Evolutionary conservation across 1,140 invertebrate species (phyloP).

Genomic region (Sitophilus oryzae): DNA sequence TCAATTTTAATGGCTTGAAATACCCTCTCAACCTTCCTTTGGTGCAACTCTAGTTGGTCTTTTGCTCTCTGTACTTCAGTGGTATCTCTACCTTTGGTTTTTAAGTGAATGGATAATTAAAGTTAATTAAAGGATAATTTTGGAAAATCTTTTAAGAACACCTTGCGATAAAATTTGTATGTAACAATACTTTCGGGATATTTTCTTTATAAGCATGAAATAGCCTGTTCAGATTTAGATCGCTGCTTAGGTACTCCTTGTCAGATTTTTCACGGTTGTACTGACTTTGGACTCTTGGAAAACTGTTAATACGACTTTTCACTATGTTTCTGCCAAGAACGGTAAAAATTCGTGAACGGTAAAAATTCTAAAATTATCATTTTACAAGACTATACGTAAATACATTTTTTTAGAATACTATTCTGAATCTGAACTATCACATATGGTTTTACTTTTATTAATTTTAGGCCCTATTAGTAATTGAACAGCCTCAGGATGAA

Average conservation of each 20-base stretch:
- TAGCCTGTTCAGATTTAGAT: constrained; percentile 2
- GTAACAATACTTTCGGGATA: neutral
- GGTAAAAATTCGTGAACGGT: too few relatives aligned
- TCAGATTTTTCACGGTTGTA: constrained; percentile 4
- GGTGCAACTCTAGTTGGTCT: neutral
- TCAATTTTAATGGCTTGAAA: constrained; percentile 5
- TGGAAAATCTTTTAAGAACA: constrained; percentile 10
- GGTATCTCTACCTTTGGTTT: constrained; percentile 1
- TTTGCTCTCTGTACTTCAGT: constrained; percentile 1
- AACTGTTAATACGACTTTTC: too few relatives aligned
- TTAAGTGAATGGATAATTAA: neutral
- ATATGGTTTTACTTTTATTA: too few relatives aligned
- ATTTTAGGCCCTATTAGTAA: too few relatives aligned
- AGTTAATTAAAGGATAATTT: constrained; percentile 3
- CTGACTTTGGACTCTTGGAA: neutral
- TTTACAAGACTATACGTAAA: too few relatives aligned
- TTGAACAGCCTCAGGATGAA: too few relatives aligned
- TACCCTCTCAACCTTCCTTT: neutral
- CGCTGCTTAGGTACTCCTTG: constrained; percentile 4
- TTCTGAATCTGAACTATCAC: too few relatives aligned
- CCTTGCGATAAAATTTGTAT: constrained; percentile 1
- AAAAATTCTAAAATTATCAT: too few relatives aligned
- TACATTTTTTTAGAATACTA: too few relatives aligned
- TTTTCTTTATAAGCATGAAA: constrained; percentile 7
- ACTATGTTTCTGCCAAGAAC: too few relatives aligned